Percentiles rank a stretch among this genome's conserved stretches.
phyloP scores from a whole-genome alignment of 1,140 invertebrate genomes.

The Arctopsyche grandis region DNA sequence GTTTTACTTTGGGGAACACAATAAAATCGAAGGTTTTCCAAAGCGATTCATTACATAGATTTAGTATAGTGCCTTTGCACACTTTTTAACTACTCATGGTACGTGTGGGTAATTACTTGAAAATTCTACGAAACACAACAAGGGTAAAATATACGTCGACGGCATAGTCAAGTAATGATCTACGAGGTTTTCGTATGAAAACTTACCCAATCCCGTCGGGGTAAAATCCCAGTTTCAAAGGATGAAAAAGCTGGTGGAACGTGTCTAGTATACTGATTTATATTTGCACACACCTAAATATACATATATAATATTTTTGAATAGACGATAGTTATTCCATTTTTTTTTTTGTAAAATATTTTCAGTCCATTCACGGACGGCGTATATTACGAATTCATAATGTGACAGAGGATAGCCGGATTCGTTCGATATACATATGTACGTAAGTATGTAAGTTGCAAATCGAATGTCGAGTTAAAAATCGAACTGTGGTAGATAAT shows the following conservation, averaged over 20 bases:
- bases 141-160: neutral
- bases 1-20: neutral
- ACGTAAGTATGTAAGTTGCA: too few relatives aligned
- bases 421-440: too few relatives aligned
- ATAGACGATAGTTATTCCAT: neutral
- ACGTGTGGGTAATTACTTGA: slow-evolving; percentile 8
- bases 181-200: slow-evolving; percentile 17
- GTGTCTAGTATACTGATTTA: slow-evolving; percentile 13
- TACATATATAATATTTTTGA: neutral
- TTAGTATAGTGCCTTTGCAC: neutral
- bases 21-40: neutral
- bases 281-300: neutral
- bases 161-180: neutral
- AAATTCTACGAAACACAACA: slow-evolving; percentile 22
- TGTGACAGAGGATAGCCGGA: neutral
- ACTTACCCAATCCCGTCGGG: slow-evolving; percentile 13
- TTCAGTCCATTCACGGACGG: slow-evolving; percentile 1
- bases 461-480: too few relatives aligned
- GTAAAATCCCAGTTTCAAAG: slow-evolving; percentile 19
- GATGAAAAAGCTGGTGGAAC: slow-evolving; percentile 4
- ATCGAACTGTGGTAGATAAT: too few relatives aligned
- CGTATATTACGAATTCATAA: neutral
- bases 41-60: neutral
- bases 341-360: neutral
- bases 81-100: neutral